These are phyloP conservation scores for Argyrosomus japonicus DNA, from an alignment of 2,113 vertebrate genomes.

Conservation along the genomic window DNA sequence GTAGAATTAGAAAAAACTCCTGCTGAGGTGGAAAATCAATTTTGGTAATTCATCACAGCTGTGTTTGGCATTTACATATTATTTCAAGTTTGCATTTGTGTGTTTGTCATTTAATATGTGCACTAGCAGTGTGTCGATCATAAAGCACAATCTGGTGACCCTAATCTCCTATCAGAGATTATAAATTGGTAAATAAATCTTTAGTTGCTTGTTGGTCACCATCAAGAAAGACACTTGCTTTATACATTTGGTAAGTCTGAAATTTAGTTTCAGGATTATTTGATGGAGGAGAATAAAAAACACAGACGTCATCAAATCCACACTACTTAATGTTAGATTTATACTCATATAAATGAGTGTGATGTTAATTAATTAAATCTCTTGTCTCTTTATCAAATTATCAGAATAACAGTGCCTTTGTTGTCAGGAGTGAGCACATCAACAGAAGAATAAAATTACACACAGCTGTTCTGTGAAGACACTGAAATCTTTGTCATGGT, in stretches of 20 bases:
- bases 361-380: background rate
- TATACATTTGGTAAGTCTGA: background rate
- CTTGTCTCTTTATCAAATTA: background rate
- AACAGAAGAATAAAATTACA: background rate
- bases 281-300: background rate
- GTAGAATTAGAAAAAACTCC: background rate
- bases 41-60: too few relatives aligned
- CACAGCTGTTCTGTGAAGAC: background rate
- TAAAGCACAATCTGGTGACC: too few relatives aligned
- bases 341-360: background rate
- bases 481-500: background rate
- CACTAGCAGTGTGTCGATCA: background rate
- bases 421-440: background rate
- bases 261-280: background rate
- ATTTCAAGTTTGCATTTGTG: background rate
- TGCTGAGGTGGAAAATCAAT: background rate
- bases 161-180: background rate
- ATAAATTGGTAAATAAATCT: too few relatives aligned
- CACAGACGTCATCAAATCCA: background rate
- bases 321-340: background rate
- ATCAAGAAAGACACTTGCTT: background rate
- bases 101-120: background rate
- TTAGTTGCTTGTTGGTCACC: background rate
- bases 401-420: background rate
- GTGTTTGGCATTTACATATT: too few relatives aligned